Percentiles rank a stretch among this genome's conserved stretches.
These are phyloP conservation scores for Centrocercus urophasianus DNA, from an alignment of 2,113 vertebrate species.

Conservation along the genomic window DNA sequence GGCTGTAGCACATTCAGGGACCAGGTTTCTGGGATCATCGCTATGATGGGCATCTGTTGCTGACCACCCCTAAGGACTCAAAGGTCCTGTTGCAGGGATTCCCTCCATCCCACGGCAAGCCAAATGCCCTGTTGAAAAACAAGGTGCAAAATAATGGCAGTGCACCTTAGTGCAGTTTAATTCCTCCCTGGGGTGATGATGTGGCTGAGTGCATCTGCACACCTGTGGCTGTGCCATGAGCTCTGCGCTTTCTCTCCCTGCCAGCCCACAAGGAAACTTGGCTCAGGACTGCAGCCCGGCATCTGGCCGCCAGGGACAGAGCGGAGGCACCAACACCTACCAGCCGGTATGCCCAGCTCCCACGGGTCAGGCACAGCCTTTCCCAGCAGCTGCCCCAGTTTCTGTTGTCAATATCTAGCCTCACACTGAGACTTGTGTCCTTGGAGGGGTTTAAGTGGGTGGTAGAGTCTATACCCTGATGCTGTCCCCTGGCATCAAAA, in stretches of 20 bases:
- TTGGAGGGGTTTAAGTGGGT: neutral
- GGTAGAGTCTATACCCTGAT: neutral
- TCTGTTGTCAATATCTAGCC: neutral
- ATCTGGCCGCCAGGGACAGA: neutral
- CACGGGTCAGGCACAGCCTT: neutral
- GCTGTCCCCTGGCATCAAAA: fast-evolving
- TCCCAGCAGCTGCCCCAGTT: neutral
- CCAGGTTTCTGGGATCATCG: neutral
- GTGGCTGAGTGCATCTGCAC: neutral
- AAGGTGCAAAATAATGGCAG: neutral
- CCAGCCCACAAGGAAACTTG: neutral
- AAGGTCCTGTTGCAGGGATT: neutral
- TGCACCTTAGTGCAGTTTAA: no score
- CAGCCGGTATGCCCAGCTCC: neutral
- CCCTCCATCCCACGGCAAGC: neutral
- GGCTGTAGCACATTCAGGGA: no score
- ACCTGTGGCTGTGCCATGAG: neutral
- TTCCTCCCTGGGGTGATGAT: neutral
- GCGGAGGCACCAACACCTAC: neutral
- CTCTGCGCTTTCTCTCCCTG: neutral
- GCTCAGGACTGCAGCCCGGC: neutral
- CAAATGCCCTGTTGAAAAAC: neutral
- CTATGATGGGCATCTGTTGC: neutral
- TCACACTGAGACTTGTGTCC: neutral
- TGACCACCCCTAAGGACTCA: neutral